Base-by-base conservation (phyloP, 2,797 vertebrate species). In the Macropus fuliginosus region DNA sequence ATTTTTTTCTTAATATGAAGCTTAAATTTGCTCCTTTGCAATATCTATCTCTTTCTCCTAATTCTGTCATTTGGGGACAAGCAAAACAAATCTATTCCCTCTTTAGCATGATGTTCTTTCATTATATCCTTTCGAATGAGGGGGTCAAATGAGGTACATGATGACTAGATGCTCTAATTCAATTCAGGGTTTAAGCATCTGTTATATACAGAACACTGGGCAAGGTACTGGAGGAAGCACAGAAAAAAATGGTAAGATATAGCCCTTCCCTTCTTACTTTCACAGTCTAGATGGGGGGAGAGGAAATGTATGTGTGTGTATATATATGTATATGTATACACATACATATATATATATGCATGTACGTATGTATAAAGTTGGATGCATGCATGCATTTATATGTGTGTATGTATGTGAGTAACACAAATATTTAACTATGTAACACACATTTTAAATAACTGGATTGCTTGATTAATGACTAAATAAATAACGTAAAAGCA, bases 271-370 rank as follows among this genome's bases (percentile, higher is more conserved):
- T 87, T 27, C 2, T 87, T 50, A 40, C 27, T 87, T 50, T 87
- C 46, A 18, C 40, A 27, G 40, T 46, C 40, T 87, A 28, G 8
- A 50, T 81, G 31, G 31, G 27, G 56, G 31, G 28, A 2, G 34
- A 5, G 34, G 62, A 10, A 3, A 34, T 66, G 5, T 18, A 5
- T 62, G 13, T 34, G 13, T 34, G 12, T n/a, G 14, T 29, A 3
- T 57, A 3, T 31, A 10, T 28, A 4, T 29, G 1, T 52, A 52
- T 1, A 52, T 6, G 0, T 52, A 3, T 52, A 24, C 0, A 21
- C 21, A n/a, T n/a, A 56, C 24, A 46, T 1, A 46, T 62, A 14
- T 14, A 5, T 29, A 11, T 3, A 31, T 57, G 56, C 10, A 28
- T 10, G 28, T 57, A 11, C 11, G 2, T 11, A 10, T 57, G 6